Evolutionary conservation across 2,797 vertebrate genomes (phyloP).

Genomic region (Cossypha caffra): DNA sequence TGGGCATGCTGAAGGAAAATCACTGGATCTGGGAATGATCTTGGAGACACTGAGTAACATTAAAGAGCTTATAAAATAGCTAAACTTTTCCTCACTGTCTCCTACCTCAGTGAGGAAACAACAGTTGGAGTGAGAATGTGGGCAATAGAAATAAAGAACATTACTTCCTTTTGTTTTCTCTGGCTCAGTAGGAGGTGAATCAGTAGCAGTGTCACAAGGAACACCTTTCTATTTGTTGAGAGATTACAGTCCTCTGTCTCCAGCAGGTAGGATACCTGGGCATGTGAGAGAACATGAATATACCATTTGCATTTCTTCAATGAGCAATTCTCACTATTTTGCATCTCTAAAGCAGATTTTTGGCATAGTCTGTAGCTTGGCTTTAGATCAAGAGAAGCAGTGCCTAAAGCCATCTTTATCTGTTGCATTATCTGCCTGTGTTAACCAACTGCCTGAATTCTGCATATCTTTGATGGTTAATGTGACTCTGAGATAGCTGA

Average conservation of each 20-base stretch:
- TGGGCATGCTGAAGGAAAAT: neutral
- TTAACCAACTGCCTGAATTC: neutral
- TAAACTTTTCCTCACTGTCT: neutral
- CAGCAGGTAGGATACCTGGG: neutral
- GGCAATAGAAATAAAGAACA: neutral
- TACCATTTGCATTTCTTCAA: neutral
- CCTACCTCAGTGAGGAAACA: neutral
- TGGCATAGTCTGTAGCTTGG: neutral
- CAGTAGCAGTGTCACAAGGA: neutral
- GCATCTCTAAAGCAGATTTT: neutral
- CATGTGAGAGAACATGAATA: neutral
- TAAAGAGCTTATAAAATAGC: neutral
- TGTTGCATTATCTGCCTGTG: neutral
- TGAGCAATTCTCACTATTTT: constrained; percentile 2
- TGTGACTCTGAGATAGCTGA: neutral
- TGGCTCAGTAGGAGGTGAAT: neutral
- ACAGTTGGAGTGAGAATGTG: neutral
- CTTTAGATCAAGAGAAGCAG: neutral
- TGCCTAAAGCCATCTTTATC: neutral
- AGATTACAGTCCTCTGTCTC: neutral
- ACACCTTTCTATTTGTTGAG: neutral
- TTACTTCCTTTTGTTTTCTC: neutral
- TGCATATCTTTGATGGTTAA: neutral
- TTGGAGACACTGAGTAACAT: neutral
- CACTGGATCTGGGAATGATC: neutral